Evolutionary conservation across 2,113 vertebrate species (phyloP).

Genomic region (Sitta europaea): DNA sequence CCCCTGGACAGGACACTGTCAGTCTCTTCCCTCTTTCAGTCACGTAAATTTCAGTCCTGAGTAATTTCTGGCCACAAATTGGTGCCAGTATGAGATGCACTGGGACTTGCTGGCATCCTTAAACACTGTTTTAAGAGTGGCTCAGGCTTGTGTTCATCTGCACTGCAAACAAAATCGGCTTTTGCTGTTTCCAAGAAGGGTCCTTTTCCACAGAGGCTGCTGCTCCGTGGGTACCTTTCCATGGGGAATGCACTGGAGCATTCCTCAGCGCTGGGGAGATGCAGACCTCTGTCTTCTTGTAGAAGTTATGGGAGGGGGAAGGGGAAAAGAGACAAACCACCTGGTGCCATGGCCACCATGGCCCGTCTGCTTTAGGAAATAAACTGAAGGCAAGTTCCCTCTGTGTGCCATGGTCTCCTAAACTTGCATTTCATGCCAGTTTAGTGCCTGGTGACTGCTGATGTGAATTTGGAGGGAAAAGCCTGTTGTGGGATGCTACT

Average conservation of each 20-base stretch:
- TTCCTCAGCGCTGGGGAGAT: neutral
- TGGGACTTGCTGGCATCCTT: neutral
- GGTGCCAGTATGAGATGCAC: neutral
- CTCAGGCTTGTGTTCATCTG: neutral
- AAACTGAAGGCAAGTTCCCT: neutral
- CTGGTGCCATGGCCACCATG: rapidly evolving
- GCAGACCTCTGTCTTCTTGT: neutral
- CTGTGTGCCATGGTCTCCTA: neutral
- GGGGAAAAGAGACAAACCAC: neutral
- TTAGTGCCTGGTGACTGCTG: neutral
- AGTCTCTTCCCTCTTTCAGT: neutral
- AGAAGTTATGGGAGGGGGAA: neutral
- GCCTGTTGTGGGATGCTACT: neutral
- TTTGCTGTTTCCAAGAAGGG: neutral
- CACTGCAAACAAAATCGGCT: rapidly evolving
- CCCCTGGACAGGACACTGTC: neutral
- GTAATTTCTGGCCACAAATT: neutral
- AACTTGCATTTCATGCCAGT: neutral
- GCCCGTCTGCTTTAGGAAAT: neutral
- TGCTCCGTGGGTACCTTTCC: neutral
- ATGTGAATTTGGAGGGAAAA: neutral
- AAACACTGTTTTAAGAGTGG: neutral
- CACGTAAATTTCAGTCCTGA: too few relatives aligned
- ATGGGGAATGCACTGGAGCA: neutral
- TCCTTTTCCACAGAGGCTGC: neutral